These are phyloP conservation scores for Romanogobio albipinnatus DNA, from an alignment of 2,113 vertebrate species.

Conservation along the genomic window DNA sequence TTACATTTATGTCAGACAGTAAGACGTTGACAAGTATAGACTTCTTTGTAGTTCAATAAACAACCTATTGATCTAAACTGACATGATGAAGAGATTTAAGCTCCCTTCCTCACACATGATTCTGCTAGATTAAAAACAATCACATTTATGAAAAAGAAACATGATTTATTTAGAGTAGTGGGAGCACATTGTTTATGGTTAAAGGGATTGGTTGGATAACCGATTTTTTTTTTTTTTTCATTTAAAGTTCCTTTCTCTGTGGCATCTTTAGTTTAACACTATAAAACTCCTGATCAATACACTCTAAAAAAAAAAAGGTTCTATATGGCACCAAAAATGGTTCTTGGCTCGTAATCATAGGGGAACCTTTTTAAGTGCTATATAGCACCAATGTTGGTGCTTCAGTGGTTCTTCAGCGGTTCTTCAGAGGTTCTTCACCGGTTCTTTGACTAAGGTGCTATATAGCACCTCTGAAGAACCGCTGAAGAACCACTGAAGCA, in stretches of 20 bases:
- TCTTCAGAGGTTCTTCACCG: no score
- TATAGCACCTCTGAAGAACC: no score
- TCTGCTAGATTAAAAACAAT: background rate
- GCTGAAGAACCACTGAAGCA: no score
- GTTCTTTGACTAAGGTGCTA: no score
- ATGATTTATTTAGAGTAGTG: background rate
- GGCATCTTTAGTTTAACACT: background rate
- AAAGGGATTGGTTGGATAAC: background rate
- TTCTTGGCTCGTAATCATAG: no score
- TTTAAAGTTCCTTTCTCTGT: background rate
- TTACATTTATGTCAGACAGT: slow-evolving; percentile 8
- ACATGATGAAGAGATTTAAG: background rate
- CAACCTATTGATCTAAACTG: background rate
- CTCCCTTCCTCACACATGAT: background rate
- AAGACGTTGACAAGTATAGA: background rate
- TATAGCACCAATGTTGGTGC: no score
- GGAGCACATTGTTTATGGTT: background rate
- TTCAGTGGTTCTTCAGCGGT: no score
- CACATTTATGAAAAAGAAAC: background rate
- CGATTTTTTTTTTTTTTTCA: background rate
- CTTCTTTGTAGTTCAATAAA: background rate
- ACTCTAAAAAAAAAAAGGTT: no score
- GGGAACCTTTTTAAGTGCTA: no score
- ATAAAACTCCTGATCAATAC: background rate
- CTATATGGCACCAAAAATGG: no score